Percentiles rank a stretch among this genome's conserved stretches.
Evolutionary conservation across 2,888 invertebrate species (phyloP).

Genomic region (Ariolimax columbianus): DNA sequence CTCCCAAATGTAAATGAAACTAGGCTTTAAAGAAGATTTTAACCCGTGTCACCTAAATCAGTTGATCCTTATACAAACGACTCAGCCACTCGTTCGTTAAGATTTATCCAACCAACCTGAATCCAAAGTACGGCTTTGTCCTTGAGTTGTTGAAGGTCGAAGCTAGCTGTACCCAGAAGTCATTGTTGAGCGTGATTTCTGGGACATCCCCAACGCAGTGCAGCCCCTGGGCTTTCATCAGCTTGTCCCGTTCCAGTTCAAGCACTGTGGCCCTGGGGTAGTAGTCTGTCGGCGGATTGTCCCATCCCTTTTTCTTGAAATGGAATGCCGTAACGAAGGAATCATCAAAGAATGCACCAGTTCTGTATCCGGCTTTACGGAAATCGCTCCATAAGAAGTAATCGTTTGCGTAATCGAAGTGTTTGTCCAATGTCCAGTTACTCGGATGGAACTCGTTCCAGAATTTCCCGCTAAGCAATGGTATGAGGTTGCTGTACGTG

Average conservation of each 20-base stretch:
- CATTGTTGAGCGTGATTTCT: not conserved
- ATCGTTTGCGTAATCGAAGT: not conserved
- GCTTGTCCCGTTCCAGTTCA: not conserved
- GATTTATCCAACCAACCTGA: slow-evolving; percentile 25
- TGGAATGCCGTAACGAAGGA: slow-evolving; percentile 22
- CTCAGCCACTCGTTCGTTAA: too few species aligned
- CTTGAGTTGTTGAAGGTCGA: slow-evolving; percentile 13
- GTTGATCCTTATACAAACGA: too few species aligned
- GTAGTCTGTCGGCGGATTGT: slow-evolving; percentile 26
- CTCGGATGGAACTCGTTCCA: not conserved
- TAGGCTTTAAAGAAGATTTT: too few species aligned
- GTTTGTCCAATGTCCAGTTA: not conserved
- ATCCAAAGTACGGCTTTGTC: slow-evolving; percentile 24
- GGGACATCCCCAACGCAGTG: slow-evolving; percentile 32
- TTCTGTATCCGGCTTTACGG: slow-evolving; percentile 51
- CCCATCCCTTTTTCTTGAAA: slow-evolving; percentile 23
- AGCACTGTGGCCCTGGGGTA: not conserved
- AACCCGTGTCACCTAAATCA: too few species aligned
- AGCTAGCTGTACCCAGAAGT: slow-evolving; percentile 36
- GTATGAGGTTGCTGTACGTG: slow-evolving; percentile 62
- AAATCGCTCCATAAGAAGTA: not conserved
- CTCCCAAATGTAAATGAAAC: too few species aligned
- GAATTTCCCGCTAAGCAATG: slow-evolving; percentile 59
- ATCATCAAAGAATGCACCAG: slow-evolving; percentile 38
- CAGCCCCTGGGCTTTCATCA: not conserved